These are phyloP conservation scores for Stegodyphus mimosarum DNA, from an alignment of 1,140 invertebrate genomes.

Conservation along the genomic window DNA sequence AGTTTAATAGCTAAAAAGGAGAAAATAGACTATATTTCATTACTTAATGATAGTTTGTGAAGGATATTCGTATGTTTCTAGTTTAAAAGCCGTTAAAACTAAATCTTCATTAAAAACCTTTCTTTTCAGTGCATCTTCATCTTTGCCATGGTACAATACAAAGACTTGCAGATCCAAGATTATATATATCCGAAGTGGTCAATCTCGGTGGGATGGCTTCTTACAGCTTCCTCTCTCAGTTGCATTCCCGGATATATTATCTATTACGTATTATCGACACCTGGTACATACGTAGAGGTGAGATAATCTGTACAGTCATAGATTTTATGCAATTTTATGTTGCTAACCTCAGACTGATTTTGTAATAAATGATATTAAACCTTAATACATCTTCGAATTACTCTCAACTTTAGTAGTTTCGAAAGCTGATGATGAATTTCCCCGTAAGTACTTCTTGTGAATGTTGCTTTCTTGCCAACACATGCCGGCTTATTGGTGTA, in stretches of 20 bases:
- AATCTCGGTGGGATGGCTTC: constrained; percentile 77
- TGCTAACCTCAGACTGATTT: background rate
- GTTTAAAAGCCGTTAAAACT: too few relatives aligned
- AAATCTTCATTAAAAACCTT: constrained; percentile 6
- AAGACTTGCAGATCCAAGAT: constrained; percentile 75
- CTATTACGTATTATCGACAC: constrained; percentile 72
- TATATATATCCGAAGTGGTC: constrained; percentile 79
- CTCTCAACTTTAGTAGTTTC: too few relatives aligned
- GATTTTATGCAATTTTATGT: background rate
- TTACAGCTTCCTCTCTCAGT: constrained; percentile 78
- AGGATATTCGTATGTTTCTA: too few relatives aligned
- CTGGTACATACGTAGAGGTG: constrained; percentile 72
- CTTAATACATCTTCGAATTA: too few relatives aligned
- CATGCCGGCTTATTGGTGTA: too few relatives aligned
- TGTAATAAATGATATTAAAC: too few relatives aligned
- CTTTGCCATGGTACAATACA: constrained; percentile 75
- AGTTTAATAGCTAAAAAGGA: too few relatives aligned
- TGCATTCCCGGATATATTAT: constrained; percentile 78
- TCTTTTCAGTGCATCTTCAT: constrained; percentile 76
- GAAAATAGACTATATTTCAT: too few relatives aligned
- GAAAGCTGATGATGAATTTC: too few relatives aligned
- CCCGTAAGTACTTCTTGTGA: too few relatives aligned
- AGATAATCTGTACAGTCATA: background rate
- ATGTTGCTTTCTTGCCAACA: too few relatives aligned
- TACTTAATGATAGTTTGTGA: too few relatives aligned